Conservation (phyloP, 2,888 invertebrate species). For the Andrena bucephala region DNA sequence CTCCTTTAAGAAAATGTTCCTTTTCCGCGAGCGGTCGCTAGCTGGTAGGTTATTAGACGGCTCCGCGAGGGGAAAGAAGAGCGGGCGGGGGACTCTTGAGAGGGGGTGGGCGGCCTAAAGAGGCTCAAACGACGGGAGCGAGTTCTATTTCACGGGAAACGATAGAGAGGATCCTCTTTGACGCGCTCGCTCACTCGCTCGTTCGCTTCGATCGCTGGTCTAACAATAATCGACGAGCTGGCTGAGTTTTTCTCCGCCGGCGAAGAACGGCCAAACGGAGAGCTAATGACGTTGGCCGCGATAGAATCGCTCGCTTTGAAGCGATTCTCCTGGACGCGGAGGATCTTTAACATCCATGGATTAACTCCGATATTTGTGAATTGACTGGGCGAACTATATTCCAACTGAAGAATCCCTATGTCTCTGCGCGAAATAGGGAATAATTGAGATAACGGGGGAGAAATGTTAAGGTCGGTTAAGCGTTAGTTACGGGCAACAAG, state of each 20-base stretch:
- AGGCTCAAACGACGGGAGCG: constrained; percentile 62
- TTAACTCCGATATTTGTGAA: neutral
- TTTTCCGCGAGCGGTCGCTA: constrained; percentile 65
- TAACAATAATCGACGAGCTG: constrained; percentile 51
- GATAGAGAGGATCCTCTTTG: constrained; percentile 57
- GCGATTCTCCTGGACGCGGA: neutral
- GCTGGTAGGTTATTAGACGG: constrained; percentile 67
- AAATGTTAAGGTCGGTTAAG: constrained; percentile 48
- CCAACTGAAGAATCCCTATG: neutral
- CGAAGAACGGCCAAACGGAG: neutral
- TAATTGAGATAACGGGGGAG: neutral
- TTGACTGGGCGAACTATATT: neutral
- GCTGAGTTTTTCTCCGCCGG: neutral
- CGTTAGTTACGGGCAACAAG: constrained; percentile 54
- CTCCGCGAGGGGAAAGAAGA: constrained; percentile 36
- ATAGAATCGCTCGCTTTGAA: neutral
- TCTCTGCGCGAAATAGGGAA: neutral
- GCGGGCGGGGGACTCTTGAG: neutral
- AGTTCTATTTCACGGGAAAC: constrained; percentile 61
- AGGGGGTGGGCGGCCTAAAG: constrained; percentile 10
- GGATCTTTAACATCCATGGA: neutral
- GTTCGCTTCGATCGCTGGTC: constrained; percentile 41
- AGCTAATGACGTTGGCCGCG: constrained; percentile 8
- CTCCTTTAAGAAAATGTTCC: constrained; percentile 74
- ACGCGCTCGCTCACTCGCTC: constrained; percentile 38